Evolutionary conservation across 2,888 invertebrate genomes (phyloP).

Genomic region (Heliconius aoede): DNA sequence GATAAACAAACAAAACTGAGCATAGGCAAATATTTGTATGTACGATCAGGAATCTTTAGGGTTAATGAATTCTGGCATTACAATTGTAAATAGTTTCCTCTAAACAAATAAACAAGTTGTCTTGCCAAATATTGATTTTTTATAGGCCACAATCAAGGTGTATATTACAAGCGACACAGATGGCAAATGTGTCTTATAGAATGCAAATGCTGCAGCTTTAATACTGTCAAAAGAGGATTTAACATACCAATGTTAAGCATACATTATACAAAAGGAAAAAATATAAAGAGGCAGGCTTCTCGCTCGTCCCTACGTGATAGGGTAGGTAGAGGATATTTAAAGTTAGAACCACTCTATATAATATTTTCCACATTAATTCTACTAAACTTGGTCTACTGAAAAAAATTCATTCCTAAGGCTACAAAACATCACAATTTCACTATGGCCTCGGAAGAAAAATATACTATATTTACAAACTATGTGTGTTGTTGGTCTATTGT

Average conservation of each 20-base stretch:
- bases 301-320: no score
- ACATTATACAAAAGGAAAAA: not conserved
- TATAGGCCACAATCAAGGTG: no score
- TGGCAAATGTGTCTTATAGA: no score
- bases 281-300: not conserved
- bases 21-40: conserved; percentile 9
- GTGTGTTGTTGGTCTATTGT: not conserved
- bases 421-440: not conserved
- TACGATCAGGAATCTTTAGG: conserved; percentile 18
- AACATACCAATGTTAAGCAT: not conserved
- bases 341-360: no score
- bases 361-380: no score
- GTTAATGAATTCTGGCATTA: conserved; percentile 19
- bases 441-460: not conserved
- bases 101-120: not conserved
- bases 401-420: not conserved
- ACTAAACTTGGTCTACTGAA: no score
- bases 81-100: conserved; percentile 9
- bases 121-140: not conserved
- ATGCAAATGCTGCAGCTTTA: no score
- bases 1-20: not conserved
- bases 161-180: no score
- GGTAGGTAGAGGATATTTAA: no score
- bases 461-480: not conserved
- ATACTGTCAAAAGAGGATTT: no score